Evolutionary conservation across 2,797 vertebrate species (phyloP).

Genomic region (Gambelia wislizenii): DNA sequence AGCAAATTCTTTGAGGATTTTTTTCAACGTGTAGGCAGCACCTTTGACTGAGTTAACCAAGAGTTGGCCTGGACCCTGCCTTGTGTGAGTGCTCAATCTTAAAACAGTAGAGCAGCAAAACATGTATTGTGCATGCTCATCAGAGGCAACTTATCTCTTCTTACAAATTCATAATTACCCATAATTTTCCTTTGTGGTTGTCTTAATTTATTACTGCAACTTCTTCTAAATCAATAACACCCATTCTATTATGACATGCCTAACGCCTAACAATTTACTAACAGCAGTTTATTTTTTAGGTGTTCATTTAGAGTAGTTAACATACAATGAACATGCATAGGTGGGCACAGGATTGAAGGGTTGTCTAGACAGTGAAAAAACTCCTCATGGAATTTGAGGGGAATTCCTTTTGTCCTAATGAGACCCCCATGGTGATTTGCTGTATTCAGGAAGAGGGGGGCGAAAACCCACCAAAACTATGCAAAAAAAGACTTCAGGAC

Average conservation of each 20-base stretch:
- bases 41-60: too few species aligned
- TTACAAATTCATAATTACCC: neutral
- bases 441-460: too few species aligned
- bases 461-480: too few species aligned
- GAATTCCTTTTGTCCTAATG: too few species aligned
- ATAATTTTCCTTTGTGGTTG: constrained; percentile 19
- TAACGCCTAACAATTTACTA: constrained; percentile 29
- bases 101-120: neutral
- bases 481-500: too few species aligned
- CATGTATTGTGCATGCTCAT: neutral
- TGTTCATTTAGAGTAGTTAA: neutral
- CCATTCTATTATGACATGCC: constrained; percentile 47
- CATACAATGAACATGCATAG: neutral
- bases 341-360: neutral
- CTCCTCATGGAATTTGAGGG: too few species aligned
- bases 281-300: neutral
- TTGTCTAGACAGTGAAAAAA: too few species aligned
- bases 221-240: constrained; percentile 26
- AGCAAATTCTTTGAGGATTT: too few species aligned
- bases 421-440: too few species aligned
- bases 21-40: too few species aligned
- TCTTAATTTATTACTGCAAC: constrained; percentile 7
- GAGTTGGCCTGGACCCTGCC: neutral
- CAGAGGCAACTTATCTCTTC: neutral
- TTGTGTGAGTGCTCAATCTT: neutral